Evolutionary conservation across 1,140 invertebrate genomes (phyloP), one percentile per base, ranked within the genome.

Genomic region (Galleria mellonella): DNA sequence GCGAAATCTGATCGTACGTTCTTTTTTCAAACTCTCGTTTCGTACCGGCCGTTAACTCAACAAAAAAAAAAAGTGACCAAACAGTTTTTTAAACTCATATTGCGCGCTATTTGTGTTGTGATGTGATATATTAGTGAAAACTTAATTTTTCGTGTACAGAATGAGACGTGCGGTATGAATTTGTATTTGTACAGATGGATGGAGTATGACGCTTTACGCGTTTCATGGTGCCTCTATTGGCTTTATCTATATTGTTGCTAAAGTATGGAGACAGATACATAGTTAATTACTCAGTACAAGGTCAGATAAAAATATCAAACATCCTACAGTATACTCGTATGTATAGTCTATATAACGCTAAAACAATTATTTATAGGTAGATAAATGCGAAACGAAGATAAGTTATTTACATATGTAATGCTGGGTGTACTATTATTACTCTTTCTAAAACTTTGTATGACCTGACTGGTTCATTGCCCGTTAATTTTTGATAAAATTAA

Each of bases 131-230:
- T 56, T 57, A 6, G 35, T 37, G 14, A n/a, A 17, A 12, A 10
- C 39, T 55, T 39, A 12, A 48, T 46, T 54, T 32, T 42, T 50
- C 32, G 30, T 52, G 32, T 51, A 37, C 43, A 38, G 44, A 43
- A 36, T 51, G 51, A 57, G 61, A 51, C 33, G 40, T 55, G 49
- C 55, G 54, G 55, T 55, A 59, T 72, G 66, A 63, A 58, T 69
- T 64, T 66, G 58, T 68, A 63, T 76, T 76, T 73, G 48, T 55
- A 62, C 70, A 76, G 63, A 57, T 76, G 70, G 44, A 53, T 47
- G 63, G 59, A n/a, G 65, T 62, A 62, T 38, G 47, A 37, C 35
- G 35, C 1, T 37, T 9, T 9, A 1, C n/a, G 35, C 14, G 14
- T 17, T 53, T 45, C 49, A 63, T 60, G 15, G 14, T 49, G 53